These are phyloP conservation scores for Tipula confusa DNA, from an alignment of 2,888 invertebrate species.

Conservation along the genomic window DNA sequence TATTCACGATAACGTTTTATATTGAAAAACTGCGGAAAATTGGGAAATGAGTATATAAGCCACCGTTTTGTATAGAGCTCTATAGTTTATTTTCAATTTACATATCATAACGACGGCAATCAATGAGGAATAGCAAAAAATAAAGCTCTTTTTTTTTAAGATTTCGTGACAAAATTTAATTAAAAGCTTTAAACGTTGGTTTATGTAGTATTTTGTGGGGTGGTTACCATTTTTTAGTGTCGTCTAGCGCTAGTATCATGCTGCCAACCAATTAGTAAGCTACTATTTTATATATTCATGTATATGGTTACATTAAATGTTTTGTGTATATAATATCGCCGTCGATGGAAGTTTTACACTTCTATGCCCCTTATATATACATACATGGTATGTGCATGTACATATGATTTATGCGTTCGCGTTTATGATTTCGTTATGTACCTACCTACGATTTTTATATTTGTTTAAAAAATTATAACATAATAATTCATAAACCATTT, in stretches of 20 bases:
- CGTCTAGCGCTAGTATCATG: neutral
- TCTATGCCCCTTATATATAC: neutral
- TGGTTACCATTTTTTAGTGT: neutral
- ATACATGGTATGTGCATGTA: neutral
- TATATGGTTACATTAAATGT: neutral
- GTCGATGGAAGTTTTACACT: neutral
- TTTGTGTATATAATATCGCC: neutral
- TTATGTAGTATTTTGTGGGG: neutral
- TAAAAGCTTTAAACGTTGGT: neutral
- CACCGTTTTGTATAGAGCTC: neutral
- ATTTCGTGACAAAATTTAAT: slow-evolving; percentile 5
- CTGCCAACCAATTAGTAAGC: neutral
- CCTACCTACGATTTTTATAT: neutral
- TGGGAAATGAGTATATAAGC: neutral
- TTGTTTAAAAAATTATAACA: neutral
- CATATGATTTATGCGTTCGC: neutral
- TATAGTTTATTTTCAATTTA: neutral
- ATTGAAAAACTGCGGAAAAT: neutral
- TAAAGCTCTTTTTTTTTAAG: neutral
- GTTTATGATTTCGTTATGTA: neutral
- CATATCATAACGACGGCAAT: neutral
- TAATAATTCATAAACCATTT: neutral
- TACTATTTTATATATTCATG: neutral
- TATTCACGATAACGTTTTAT: neutral
- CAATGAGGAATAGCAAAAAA: neutral